Conservation (phyloP, 2,797 vertebrate species). For the Platyrinchus mystaceus region DNA sequence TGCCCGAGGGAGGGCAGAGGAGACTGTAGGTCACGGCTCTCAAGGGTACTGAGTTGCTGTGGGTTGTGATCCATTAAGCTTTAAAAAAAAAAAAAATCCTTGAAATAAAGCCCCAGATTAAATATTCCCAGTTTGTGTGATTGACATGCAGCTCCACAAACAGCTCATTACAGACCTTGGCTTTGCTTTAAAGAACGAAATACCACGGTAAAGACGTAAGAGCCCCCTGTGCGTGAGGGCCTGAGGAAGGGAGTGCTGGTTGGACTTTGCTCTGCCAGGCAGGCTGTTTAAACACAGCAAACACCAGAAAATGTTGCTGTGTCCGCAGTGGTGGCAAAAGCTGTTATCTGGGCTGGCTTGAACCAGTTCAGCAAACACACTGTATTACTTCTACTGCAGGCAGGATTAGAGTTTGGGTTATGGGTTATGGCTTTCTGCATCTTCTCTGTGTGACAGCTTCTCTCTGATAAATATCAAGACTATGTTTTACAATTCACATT, state of each 20-base stretch:
- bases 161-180: neutral
- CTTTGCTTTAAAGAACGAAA: neutral
- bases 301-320: neutral
- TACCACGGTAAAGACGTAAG: fast-evolving
- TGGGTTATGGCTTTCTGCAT: neutral
- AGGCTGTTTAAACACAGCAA: neutral
- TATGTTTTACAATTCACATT: neutral
- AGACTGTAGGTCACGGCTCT: neutral
- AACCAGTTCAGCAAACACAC: neutral
- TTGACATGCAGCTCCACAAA: neutral
- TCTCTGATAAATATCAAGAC: neutral
- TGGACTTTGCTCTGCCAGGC: constrained; percentile 3
- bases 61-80: neutral
- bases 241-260: neutral
- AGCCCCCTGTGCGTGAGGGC: neutral
- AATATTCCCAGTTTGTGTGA: neutral
- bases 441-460: neutral
- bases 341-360: neutral
- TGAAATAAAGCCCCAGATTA: neutral
- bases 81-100: neutral
- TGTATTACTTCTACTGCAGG: neutral
- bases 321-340: neutral
- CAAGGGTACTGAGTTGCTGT: neutral
- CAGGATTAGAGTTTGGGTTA: neutral
- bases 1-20: neutral